Evolutionary conservation across 2,113 vertebrate genomes (phyloP), one percentile per base, ranked within the genome.

Genomic region (Jacana jacana): DNA sequence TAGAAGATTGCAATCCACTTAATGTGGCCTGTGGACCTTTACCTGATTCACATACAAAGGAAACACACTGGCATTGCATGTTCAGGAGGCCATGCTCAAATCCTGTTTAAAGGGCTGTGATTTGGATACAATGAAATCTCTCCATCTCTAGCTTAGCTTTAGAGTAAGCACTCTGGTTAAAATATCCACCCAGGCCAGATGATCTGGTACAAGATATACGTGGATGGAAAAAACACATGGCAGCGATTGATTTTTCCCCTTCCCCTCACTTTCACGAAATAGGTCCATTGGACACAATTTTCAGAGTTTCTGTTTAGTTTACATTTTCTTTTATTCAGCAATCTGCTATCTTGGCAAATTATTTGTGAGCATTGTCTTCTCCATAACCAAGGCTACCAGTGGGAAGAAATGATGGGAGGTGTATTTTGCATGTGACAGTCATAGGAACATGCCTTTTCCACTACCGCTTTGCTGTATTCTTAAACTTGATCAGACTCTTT

Each of bases 1-100:
- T 52, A 65, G 86, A 82, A 81, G 86, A 93, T 57, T 89, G 70
- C 73, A 92, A 90, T 91, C 35, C 86, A 90, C 71, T 95, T 95
- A 93, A 61, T 65, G 52, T 66, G 66, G 39, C 49, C 63, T 72
- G 37, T 88, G 73, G 61, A 79, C 31, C 35, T 70, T 57, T 88
- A 40, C 57, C 55, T 93, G 88, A 81, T 93, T 93, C 86, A 72
- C 76, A 91, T 63, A 79, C 37, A 86, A 79, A 93, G 44, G n/a
- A 84, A 93, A 76, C 28, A 79, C n/a, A 49, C 6, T 46, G 44
- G 15, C 13, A 28, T 54, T 92, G 28, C 31, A 35, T 73, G 52
- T 92, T 69, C n/a, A 54, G 61, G 57, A 90, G 54, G n/a, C 49
- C 44, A 13, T 17, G 18, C 37, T 85, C 25, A 82, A 79, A 91